Evolutionary conservation across 2,797 vertebrate genomes (phyloP).

Genomic region (Mionectes olivaceus): DNA sequence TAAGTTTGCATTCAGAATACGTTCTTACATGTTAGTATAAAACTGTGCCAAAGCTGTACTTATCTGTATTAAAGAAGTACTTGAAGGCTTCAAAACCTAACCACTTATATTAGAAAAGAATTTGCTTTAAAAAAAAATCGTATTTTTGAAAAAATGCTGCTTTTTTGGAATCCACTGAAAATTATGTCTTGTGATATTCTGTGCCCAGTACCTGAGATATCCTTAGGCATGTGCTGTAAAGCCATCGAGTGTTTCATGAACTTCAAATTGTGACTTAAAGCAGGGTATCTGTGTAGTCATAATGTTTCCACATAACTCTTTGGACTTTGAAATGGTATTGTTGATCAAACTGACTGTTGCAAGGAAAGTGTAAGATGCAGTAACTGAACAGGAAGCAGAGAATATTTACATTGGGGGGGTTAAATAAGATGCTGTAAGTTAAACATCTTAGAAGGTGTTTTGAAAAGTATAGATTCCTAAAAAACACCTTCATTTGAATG

Average conservation of each 20-base stretch:
- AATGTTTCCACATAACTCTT: background rate
- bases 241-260: background rate
- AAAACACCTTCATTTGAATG: background rate
- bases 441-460: background rate
- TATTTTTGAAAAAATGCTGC: background rate
- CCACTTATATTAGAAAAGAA: background rate
- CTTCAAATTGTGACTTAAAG: background rate
- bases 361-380: background rate
- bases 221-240: background rate
- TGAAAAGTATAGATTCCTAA: background rate
- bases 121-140: accelerated
- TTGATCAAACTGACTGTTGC: background rate
- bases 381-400: constrained; percentile 24
- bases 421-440: constrained; percentile 18
- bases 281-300: background rate
- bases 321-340: constrained; percentile 30
- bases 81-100: background rate
- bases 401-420: background rate
- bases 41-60: background rate
- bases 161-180: background rate
- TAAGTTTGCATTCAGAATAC: background rate
- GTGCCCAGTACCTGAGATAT: background rate
- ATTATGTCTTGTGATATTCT: background rate
- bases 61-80: background rate
- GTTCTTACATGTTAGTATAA: background rate